A percentile compares a stretch with the other conserved stretches of the same genome.
Conservation (phyloP, 2,888 invertebrate genomes). For the Drosophila tanythrix region DNA sequence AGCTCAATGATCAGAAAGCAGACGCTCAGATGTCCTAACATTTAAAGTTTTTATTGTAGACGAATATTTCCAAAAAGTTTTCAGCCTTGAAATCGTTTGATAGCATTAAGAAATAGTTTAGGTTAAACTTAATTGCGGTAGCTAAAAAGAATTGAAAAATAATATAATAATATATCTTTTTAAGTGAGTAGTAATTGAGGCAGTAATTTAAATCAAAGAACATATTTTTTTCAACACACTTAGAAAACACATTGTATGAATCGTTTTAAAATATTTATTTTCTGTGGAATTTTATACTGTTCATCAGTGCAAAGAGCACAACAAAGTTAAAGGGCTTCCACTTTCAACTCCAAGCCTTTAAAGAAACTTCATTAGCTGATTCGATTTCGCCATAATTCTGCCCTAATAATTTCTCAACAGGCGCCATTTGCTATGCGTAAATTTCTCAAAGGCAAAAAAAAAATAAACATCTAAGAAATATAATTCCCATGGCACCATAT, state of each 20-base stretch:
- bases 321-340: constrained; percentile 2
- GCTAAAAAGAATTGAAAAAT: neutral
- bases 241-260: neutral
- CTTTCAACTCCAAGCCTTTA: constrained; percentile 1
- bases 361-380: constrained; percentile 67
- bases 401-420: constrained; percentile 76
- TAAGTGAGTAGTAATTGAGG: too few species aligned
- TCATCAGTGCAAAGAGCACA: neutral
- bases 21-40: constrained; percentile 30
- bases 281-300: neutral
- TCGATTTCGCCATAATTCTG: constrained; percentile 76
- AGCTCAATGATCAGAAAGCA: neutral
- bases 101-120: neutral
- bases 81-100: neutral
- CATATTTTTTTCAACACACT: neutral
- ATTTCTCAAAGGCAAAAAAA: constrained; percentile 19
- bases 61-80: neutral
- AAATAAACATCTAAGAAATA: constrained; percentile 17
- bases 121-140: neutral
- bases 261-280: neutral
- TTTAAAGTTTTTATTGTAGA: neutral
- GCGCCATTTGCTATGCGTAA: constrained; percentile 65
- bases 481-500: constrained; percentile 74
- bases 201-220: neutral
- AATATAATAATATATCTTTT: neutral